Evolutionary conservation across 2,888 invertebrate genomes (phyloP).

Genomic region (Drosophila ezoana): DNA sequence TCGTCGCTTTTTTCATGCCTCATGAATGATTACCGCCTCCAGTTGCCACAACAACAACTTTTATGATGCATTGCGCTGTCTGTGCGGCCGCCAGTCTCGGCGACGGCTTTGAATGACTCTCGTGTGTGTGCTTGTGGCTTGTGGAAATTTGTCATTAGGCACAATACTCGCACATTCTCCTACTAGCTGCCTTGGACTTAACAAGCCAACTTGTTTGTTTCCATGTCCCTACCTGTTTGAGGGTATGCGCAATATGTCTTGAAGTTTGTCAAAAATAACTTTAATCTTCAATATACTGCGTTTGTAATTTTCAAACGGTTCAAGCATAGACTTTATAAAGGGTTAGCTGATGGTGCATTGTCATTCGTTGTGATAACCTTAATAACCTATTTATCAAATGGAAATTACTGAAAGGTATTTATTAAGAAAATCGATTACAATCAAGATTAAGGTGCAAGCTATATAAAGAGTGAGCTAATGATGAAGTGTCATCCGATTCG

Average conservation of each 20-base stretch:
- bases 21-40: constrained; percentile 68
- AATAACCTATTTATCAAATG: no score
- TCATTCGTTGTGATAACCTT: no score
- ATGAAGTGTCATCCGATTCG: no score
- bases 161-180: constrained; percentile 57
- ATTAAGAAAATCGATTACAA: no score
- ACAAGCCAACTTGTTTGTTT: constrained; percentile 47
- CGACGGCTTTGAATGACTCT: constrained; percentile 29
- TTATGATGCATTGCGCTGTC: constrained; percentile 51
- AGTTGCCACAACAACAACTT: constrained; percentile 40
- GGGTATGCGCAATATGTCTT: background rate
- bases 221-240: background rate
- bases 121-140: constrained; percentile 33
- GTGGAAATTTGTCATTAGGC: constrained; percentile 68
- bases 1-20: constrained; percentile 55
- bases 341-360: no score
- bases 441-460: no score
- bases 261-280: background rate
- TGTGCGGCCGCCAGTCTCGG: constrained; percentile 7
- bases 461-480: no score
- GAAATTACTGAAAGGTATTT: no score
- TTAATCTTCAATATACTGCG: no score
- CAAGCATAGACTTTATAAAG: no score
- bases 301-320: no score
- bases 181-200: constrained; percentile 18